Evolutionary conservation across 2,113 vertebrate genomes (phyloP), one percentile per base, ranked within the genome.

Genomic region (Ageneiosus marmoratus): DNA sequence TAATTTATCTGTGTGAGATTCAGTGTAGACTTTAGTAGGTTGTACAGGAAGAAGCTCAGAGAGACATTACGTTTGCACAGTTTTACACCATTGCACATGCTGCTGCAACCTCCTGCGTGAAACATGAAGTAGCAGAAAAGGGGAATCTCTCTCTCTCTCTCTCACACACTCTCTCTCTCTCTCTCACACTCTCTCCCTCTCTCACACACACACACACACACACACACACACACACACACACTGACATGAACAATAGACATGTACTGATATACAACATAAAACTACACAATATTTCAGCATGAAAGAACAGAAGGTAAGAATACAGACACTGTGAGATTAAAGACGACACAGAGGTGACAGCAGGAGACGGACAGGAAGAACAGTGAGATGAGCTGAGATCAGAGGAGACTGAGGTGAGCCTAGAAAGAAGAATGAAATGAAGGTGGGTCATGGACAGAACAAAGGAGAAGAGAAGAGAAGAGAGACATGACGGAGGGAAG

Each of bases 21-120:
- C 46, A 72, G n/a, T 7, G 22, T 24, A n/a, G 12, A n/a, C 8
- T 44, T 48, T 16, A 16, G 22, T 48, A 24, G 5, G 44, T 24
- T 48, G 12, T 37, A 48, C 41, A n/a, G 46, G 34, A 80, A 76
- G 27, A 22, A 79, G 80, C 29, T 79, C 60, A 80, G 41, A 46
- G 77, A 81, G 75, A 56, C 65, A 72, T 56, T 76, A 86, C 84
- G 82, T 79, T 84, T 69, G 84, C 73, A 82, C 84, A 67, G 62
- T 73, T 76, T 82, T 70, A 82, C 53, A 86, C 74, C 70, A n/a
- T n/a, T 62, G 81, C 53, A 81, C 63, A 10, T 63, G 29, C 41
- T 65, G 34, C 63, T 9, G 62, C 46, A 50, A 70, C 22, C 5
- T 37, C 76, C 80, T 87, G 77, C 37, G 81, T 81, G 46, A 85